Evolutionary conservation across 2,113 vertebrate genomes (phyloP), one percentile per base, ranked within the genome.

Genomic region (Paratilapia polleni): DNA sequence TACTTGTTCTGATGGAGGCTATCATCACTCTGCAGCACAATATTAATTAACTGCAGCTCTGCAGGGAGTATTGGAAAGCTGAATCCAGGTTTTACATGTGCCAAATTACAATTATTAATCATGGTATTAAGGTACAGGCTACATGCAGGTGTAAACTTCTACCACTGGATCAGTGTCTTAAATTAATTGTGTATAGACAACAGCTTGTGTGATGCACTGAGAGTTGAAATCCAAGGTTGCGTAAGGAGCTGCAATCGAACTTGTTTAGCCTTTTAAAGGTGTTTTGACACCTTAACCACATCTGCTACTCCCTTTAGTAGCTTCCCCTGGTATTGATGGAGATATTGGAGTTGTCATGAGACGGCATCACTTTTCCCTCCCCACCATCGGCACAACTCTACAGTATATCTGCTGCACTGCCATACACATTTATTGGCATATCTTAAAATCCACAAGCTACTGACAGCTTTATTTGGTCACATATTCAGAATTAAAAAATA

Each of bases 211-310:
- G 63, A 75, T 82, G 82, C 75, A 85, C 84, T 78, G 76, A 80
- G 78, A 88, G 74, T 86, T 81, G 64, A 85, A 83, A 86, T 84
- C 84, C 84, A 87, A 83, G 91, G 89, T 93, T 88, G 80, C 41
- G 12, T 87, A 81, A 84, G 78, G 87, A 89, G 94, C 94, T 94
- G 95, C 94, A 93, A 89, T 86, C 76, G 52, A 91, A 87, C 78
- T 61, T 82, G 80, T 89, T 82, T 81, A 86, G 70, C 59, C 75
- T 82, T 83, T 80, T 82, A 52, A 78, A 80, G 81, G 85, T 88
- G 85, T 87, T 87, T 80, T 91, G 95, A 97, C 96, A 97, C 85
- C 87, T 78, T 84, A 87, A 89, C 82, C 90, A 89, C 81, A 86
- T 80, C 80, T 82, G 91, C 83, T 64, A 22, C 78, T 78, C 38